Evolutionary conservation across 2,888 invertebrate genomes (phyloP).

Genomic region (Sesia bembeciformis): DNA sequence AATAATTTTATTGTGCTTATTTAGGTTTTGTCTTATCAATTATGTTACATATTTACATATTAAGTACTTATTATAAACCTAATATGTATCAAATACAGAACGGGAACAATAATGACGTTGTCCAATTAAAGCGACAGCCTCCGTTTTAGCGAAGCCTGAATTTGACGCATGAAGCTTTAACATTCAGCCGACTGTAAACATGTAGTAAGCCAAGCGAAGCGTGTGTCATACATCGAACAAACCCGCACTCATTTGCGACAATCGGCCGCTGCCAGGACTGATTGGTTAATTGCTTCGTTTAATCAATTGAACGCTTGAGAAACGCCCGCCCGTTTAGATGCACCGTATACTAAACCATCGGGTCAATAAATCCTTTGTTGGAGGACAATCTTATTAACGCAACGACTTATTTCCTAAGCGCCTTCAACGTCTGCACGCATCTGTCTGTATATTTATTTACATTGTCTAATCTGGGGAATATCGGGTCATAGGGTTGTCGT

Average conservation of each 20-base stretch:
- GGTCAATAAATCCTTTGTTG: constrained; percentile 60
- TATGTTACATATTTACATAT: no score
- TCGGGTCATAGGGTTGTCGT: no score
- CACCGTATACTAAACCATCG: constrained; percentile 26
- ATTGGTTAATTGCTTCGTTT: constrained; percentile 74
- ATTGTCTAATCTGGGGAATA: no score
- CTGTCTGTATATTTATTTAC: no score
- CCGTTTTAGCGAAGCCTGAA: background rate
- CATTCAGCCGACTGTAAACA: background rate
- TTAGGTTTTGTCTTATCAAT: no score
- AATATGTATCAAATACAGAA: no score
- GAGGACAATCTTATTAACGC: constrained; percentile 51
- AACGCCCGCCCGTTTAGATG: constrained; percentile 39
- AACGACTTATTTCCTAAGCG: constrained; percentile 13
- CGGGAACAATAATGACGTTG: no score
- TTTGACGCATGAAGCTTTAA: background rate
- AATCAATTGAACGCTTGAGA: constrained; percentile 71
- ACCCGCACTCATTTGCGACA: constrained; percentile 67
- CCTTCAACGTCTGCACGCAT: no score
- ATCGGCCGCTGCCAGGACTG: constrained; percentile 55
- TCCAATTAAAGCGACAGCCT: background rate
- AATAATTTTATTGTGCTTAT: no score
- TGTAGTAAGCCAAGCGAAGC: background rate
- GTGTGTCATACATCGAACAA: constrained; percentile 9
- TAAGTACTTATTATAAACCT: no score